Evolutionary conservation across 2,888 invertebrate genomes (phyloP), one percentile per base, ranked within the genome.

Genomic region (Pseudococcus longispinus): DNA sequence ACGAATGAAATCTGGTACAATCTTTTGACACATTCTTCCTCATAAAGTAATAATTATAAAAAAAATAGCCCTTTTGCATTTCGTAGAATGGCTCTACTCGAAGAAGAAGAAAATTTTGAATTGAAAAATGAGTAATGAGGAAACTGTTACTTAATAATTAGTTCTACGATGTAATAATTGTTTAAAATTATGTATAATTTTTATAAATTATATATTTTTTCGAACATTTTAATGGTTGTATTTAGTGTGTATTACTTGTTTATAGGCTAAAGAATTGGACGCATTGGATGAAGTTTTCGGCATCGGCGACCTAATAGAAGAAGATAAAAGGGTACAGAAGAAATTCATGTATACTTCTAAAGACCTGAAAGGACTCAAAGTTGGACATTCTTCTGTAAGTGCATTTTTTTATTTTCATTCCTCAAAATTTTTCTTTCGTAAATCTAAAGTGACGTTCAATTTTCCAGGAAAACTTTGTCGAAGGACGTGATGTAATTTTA

Each of bases 241-340:
- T 85, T 83, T 86, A 87, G 84, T 87, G 86, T 88, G 84, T 87
- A 88, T 87, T 55, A 87, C 85, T 83, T 88, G 87, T 87, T 88
- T 87, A 84, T 90, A 96, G 96, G 98, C 97, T 29, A 97, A 97
- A 90, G 93, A 96, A 92, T 91, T 99, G 90, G 97, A 98, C 91
- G 97, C 98, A 91, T 93, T 99, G 93, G 99, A 99, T 91, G 95
- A 94, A 89, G 97, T 96, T 90, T 98, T 98, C 92, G 98, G 98
- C 44, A 94, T 98, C 88, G 93, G 94, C 18, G 95, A 95, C 89
- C 92, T 98, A 83, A 93, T 98, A n/a, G 95, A 95, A 88, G 94
- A 95, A 89, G 96, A 96, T 89, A 93, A 93, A 88, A 91, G 92
- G 84, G 92, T 91, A 88, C 93, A 93, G 84, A 92, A 93, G 37